Percentiles rank a stretch among this genome's conserved stretches.
phyloP scores from a whole-genome alignment of 2,113 vertebrate species.

The Symphodus melops region DNA sequence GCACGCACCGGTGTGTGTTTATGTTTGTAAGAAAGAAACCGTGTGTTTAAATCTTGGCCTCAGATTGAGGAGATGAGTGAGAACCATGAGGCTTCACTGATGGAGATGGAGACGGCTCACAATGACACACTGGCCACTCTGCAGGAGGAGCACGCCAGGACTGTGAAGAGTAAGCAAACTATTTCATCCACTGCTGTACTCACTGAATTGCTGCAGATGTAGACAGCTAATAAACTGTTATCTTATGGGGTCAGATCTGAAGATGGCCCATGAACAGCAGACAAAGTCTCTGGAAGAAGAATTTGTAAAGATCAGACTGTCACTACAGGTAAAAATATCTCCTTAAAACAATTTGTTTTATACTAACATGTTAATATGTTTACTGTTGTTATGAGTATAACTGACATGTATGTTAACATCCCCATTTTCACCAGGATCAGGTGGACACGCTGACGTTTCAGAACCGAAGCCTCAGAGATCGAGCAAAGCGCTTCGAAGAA shows the following conservation, averaged over 20 bases:
- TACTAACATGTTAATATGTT: no score
- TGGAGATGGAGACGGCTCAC: conserved; percentile 89
- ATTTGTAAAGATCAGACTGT: conserved; percentile 93
- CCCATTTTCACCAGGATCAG: conserved; percentile 86
- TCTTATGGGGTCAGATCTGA: conserved; percentile 85
- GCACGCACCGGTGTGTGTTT: no score
- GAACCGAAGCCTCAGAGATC: conserved; percentile 91
- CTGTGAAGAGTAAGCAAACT: conserved; percentile 87
- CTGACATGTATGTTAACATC: background rate
- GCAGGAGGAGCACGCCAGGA: conserved; percentile 89
- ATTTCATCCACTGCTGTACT: background rate
- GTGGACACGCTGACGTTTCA: conserved; percentile 98
- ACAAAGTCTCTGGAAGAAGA: conserved; percentile 91
- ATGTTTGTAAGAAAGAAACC: no score
- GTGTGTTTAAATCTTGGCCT: background rate
- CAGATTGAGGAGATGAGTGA: conserved; percentile 91
- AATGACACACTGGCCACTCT: conserved; percentile 84
- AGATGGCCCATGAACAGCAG: conserved; percentile 90
- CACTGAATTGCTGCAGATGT: background rate
- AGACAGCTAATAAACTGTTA: background rate
- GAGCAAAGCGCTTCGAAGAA: conserved; percentile 95
- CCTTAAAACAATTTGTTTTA: no score
- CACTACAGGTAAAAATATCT: conserved; percentile 87
- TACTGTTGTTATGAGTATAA: background rate
- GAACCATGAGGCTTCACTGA: conserved; percentile 84